phyloP scores from a whole-genome alignment of 2,797 vertebrate species.

The Morelia viridis region DNA sequence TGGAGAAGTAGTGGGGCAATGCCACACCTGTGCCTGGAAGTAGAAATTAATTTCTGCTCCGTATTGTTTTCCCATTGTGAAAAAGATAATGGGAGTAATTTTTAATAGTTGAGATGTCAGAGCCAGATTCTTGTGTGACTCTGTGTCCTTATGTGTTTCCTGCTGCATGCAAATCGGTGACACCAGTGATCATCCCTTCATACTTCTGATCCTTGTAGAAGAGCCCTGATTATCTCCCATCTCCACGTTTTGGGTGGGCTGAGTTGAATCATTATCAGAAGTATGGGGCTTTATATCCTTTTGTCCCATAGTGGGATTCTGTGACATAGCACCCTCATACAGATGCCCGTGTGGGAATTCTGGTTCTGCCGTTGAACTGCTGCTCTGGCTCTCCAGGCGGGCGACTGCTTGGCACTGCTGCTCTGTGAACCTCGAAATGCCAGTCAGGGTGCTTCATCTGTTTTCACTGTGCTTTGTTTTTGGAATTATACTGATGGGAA shows the following conservation, averaged over 20 bases:
- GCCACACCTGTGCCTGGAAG: slow-evolving; percentile 44
- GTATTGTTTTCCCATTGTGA: neutral
- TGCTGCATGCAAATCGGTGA: slow-evolving; percentile 40
- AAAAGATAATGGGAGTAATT: neutral
- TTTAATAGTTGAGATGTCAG: neutral
- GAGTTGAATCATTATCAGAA: neutral
- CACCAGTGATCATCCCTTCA: slow-evolving; percentile 20
- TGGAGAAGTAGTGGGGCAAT: slow-evolving; percentile 35
- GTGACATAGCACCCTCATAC: slow-evolving; percentile 30
- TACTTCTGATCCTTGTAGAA: slow-evolving; percentile 7
- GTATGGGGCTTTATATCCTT: neutral
- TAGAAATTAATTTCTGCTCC: neutral
- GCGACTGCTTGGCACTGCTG: neutral
- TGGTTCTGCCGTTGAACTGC: slow-evolving; percentile 31
- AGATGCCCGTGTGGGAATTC: slow-evolving; percentile 3
- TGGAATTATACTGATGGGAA: slow-evolving; percentile 35
- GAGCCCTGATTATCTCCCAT: neutral
- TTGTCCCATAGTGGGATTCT: slow-evolving; percentile 35
- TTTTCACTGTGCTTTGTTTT: slow-evolving; percentile 7
- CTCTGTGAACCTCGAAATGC: slow-evolving; percentile 31
- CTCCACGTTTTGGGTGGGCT: neutral
- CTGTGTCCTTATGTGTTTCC: slow-evolving; percentile 21
- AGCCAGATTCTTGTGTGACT: neutral
- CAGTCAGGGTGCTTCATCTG: neutral
- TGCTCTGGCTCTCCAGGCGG: slow-evolving; percentile 26